A percentile compares a stretch with the other conserved stretches of the same genome.
phyloP scores from a whole-genome alignment of 2,888 invertebrate genomes.

The Parnassius smintheus region DNA sequence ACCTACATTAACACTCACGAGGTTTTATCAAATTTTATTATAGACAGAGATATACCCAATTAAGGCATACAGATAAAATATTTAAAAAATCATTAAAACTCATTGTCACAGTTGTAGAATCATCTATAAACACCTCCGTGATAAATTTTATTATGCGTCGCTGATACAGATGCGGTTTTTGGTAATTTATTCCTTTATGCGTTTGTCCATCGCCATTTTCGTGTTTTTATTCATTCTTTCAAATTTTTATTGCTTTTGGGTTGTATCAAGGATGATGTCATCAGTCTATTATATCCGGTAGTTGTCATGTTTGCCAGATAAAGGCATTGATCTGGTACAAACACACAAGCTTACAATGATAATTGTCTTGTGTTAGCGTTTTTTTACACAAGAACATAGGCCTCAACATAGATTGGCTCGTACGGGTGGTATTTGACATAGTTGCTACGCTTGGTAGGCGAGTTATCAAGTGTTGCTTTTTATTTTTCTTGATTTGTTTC shows the following conservation, averaged over 20 bases:
- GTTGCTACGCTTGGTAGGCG: too few relatives aligned
- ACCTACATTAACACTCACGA: conserved; percentile 46
- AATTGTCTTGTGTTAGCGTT: too few relatives aligned
- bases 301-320: conserved; percentile 13
- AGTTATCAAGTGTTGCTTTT: too few relatives aligned
- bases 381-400: too few relatives aligned
- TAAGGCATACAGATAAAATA: conserved; percentile 2
- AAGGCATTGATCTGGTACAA: conserved; percentile 15
- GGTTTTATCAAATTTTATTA: conserved; percentile 2
- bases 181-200: conserved; percentile 12
- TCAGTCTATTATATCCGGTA: conserved; percentile 11
- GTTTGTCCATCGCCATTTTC: conserved; percentile 19
- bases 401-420: too few relatives aligned
- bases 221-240: conserved; percentile 13
- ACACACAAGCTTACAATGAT: neutral
- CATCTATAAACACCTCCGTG: neutral
- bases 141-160: neutral
- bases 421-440: too few relatives aligned
- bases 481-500: too few relatives aligned
- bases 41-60: neutral
- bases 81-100: neutral
- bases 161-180: neutral
- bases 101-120: neutral
- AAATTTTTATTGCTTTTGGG: conserved; percentile 16
- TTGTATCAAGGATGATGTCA: conserved; percentile 21